phyloP scores from a whole-genome alignment of 2,113 vertebrate genomes.

The Gobio gobio region DNA sequence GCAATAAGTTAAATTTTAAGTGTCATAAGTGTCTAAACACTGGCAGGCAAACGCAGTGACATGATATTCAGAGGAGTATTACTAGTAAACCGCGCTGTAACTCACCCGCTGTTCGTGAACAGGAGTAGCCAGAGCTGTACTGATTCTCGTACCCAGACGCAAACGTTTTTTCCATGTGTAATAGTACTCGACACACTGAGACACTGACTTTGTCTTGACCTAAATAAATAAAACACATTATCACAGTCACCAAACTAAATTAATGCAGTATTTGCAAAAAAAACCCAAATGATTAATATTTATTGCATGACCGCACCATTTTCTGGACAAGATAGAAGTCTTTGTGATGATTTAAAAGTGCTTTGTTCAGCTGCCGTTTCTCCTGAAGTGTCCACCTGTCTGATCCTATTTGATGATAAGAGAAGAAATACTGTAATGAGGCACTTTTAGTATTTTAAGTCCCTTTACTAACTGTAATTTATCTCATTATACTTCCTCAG shows the following conservation, averaged over 20 bases:
- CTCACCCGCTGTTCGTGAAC: slow-evolving; percentile 78
- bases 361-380: slow-evolving; percentile 85
- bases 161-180: slow-evolving; percentile 92
- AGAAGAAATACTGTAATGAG: not conserved
- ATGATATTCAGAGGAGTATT: not conserved
- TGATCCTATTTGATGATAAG: slow-evolving; percentile 75
- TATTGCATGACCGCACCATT: slow-evolving; percentile 73
- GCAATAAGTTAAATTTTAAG: not conserved
- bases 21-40: not conserved
- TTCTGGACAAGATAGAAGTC: slow-evolving; percentile 89
- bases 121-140: slow-evolving; percentile 74
- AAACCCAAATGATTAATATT: not conserved
- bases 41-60: not conserved
- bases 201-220: slow-evolving; percentile 89
- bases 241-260: not conserved
- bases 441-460: not conserved
- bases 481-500: not conserved
- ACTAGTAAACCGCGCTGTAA: not conserved
- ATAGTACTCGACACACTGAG: slow-evolving; percentile 94
- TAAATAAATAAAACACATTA: slow-evolving; percentile 54
- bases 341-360: slow-evolving; percentile 82
- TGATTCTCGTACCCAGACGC: slow-evolving; percentile 77
- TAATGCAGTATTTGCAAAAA: not conserved
- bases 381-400: slow-evolving; percentile 85
- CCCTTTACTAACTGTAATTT: not conserved